Conservation (phyloP, 37 sponge, comb jelly and placozoan genomes). For the Tethya wilhelma region DNA sequence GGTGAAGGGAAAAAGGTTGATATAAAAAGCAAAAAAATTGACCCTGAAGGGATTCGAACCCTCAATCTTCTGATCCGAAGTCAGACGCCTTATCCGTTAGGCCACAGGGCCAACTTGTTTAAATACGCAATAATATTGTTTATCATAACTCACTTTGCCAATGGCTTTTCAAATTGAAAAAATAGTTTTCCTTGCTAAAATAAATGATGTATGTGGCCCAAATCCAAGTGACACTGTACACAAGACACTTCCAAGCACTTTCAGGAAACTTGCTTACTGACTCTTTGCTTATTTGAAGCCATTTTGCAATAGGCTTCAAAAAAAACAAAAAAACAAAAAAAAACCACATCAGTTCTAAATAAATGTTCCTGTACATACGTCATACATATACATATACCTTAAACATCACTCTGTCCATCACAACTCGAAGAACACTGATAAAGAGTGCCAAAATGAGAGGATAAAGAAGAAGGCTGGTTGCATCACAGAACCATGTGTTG, state of each 20-base stretch:
- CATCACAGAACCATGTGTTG: not conserved
- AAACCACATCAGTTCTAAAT: too few species aligned
- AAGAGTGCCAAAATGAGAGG: conserved; percentile 10
- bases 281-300: conserved; percentile 43
- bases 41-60: too few species aligned
- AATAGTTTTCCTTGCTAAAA: conserved; percentile 13
- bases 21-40: too few species aligned
- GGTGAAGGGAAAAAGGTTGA: not conserved
- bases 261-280: conserved; percentile 63
- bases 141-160: conserved; percentile 52
- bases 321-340: too few species aligned
- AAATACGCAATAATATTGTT: not conserved
- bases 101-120: not conserved
- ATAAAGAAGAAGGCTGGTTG: not conserved
- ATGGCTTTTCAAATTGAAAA: conserved; percentile 51
- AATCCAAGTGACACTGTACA: conserved; percentile 53
- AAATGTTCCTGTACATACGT: too few species aligned
- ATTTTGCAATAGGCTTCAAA: conserved; percentile 63
- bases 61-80: too few species aligned
- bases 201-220: conserved; percentile 28
- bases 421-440: conserved; percentile 20
- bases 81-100: not conserved
- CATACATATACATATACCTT: conserved; percentile 43
- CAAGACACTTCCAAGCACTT: conserved; percentile 59
- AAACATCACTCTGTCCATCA: conserved; percentile 22